Evolutionary conservation across 2,113 vertebrate genomes (phyloP).

Genomic region (Paraplagusia blochii): DNA sequence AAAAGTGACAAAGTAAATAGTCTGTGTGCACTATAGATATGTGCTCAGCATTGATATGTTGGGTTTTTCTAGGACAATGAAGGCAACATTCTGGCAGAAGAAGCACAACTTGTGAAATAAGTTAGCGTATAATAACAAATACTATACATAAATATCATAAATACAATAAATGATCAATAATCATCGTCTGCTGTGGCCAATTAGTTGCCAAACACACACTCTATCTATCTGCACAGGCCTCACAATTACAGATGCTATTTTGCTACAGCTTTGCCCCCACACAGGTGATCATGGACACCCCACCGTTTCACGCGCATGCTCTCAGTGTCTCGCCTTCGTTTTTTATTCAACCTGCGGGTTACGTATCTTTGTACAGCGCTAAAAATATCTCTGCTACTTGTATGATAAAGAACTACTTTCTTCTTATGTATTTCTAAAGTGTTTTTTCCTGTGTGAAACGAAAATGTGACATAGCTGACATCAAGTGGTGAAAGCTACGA

Average conservation of each 20-base stretch:
- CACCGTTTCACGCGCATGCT: constrained; percentile 9
- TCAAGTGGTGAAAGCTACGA: constrained; percentile 41
- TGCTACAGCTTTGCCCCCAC: constrained; percentile 59
- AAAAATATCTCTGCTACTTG: too few relatives aligned
- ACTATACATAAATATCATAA: too few relatives aligned
- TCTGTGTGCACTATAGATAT: too few relatives aligned
- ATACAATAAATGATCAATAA: too few relatives aligned
- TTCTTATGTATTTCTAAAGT: not conserved
- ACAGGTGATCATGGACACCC: constrained; percentile 57
- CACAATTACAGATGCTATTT: constrained; percentile 41
- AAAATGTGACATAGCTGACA: constrained; percentile 51
- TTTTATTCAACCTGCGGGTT: constrained; percentile 8
- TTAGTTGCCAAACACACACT: too few relatives aligned
- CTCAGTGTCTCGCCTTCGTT: constrained; percentile 16
- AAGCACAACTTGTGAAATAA: too few relatives aligned
- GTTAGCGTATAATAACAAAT: too few relatives aligned
- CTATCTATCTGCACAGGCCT: constrained; percentile 47
- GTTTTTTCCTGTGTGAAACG: not conserved
- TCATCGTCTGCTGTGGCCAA: too few relatives aligned
- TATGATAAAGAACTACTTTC: not conserved
- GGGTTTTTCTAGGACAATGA: too few relatives aligned
- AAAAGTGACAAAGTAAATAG: too few relatives aligned
- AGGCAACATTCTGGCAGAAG: too few relatives aligned
- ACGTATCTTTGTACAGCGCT: constrained; percentile 10
- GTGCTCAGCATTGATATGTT: too few relatives aligned